phyloP scores from a whole-genome alignment of 2,888 invertebrate species.

The Pterobdella sp. region DNA sequence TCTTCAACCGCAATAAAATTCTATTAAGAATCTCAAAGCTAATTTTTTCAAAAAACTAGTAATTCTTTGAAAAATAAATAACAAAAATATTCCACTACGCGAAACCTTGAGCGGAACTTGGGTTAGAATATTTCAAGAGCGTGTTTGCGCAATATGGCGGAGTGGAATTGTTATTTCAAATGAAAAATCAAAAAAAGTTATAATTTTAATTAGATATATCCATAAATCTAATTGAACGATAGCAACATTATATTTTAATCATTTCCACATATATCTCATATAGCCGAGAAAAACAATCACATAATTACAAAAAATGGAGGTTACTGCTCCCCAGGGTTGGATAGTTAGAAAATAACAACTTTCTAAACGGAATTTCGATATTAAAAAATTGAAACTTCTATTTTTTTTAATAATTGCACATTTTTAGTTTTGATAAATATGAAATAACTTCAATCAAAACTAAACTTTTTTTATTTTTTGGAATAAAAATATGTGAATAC shows the following conservation, averaged over 20 bases:
- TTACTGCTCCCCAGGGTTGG: conserved; percentile 6
- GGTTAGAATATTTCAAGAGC: conserved; percentile 2
- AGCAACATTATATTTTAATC: not conserved
- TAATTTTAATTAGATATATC: not conserved
- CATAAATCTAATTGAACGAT: not conserved
- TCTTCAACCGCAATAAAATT: not conserved
- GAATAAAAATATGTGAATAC: conserved; percentile 42
- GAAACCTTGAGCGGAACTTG: not conserved
- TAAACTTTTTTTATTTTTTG: conserved; percentile 14
- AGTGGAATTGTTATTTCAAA: not conserved
- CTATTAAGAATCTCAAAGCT: not conserved
- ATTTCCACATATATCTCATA: not conserved
- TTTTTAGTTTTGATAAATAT: not conserved
- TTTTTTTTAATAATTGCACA: not conserved
- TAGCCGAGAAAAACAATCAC: conserved; percentile 23
- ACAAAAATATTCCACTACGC: too few relatives aligned
- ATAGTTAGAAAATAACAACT: not conserved
- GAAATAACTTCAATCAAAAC: conserved; percentile 1
- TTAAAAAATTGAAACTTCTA: not conserved
- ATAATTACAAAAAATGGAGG: conserved; percentile 24
- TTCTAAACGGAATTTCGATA: not conserved
- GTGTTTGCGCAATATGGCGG: conserved; percentile 28
- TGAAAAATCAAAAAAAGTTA: not conserved
- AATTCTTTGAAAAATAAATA: too few relatives aligned
- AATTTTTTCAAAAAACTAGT: too few relatives aligned